Conservation (phyloP, 2,888 invertebrate genomes). For the Synergus itoensis region DNA sequence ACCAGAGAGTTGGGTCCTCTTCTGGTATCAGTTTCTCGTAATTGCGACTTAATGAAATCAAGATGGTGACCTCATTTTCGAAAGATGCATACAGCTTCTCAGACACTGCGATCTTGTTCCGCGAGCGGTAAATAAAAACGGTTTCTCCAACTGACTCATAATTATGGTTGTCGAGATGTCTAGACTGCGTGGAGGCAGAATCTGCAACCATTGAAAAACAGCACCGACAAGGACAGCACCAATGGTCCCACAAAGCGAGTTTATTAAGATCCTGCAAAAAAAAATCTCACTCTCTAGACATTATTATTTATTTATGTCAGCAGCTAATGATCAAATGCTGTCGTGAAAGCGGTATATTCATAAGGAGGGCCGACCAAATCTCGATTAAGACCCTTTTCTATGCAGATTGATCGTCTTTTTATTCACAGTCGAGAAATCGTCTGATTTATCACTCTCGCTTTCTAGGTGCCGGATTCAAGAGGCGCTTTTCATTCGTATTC, state of each 20-base stretch:
- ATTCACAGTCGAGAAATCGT: slow-evolving; percentile 9
- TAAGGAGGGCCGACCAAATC: slow-evolving; percentile 1
- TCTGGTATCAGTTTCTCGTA: slow-evolving; percentile 31
- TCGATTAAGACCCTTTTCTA: neutral
- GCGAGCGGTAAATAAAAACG: slow-evolving; percentile 14
- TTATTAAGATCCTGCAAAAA: slow-evolving; percentile 26
- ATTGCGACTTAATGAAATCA: slow-evolving; percentile 39
- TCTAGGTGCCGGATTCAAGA: neutral
- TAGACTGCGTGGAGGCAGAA: slow-evolving; percentile 37
- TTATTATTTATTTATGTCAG: slow-evolving; percentile 26
- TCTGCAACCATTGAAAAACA: slow-evolving; percentile 20
- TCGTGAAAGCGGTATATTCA: slow-evolving; percentile 26
- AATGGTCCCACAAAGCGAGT: slow-evolving; percentile 3
- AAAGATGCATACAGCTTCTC: neutral
- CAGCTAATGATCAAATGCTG: slow-evolving; percentile 14
- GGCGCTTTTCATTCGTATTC: neutral
- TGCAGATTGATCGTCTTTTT: neutral
- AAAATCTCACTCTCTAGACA: slow-evolving; percentile 2
- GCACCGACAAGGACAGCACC: slow-evolving; percentile 1
- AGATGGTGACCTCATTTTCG: slow-evolving; percentile 29
- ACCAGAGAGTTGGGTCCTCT: slow-evolving; percentile 14
- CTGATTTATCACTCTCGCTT: neutral
- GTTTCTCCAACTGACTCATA: slow-evolving; percentile 39
- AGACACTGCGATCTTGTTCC: slow-evolving; percentile 32
- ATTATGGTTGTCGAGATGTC: slow-evolving; percentile 39